These are phyloP conservation scores for Misgurnus mizolepis DNA, from an alignment of 2,113 vertebrate species.

Conservation along the genomic window DNA sequence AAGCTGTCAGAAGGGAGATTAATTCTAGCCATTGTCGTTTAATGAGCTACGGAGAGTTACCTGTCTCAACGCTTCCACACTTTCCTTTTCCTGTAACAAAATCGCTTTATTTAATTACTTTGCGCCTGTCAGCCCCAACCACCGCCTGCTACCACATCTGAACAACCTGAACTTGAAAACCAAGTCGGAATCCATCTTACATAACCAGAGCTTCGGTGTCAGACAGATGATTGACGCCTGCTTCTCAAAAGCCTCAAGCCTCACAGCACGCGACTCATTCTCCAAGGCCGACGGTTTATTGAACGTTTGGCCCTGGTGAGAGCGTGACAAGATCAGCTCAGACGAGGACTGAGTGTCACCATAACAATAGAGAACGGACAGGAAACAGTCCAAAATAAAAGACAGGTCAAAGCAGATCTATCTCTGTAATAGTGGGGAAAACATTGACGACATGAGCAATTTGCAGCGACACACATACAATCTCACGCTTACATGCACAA, in stretches of 20 bases:
- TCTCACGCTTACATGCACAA: constrained; percentile 4
- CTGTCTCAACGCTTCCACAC: constrained; percentile 65
- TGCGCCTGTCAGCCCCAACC: constrained; percentile 48
- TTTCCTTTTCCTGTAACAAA: constrained; percentile 64
- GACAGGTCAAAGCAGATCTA: constrained; percentile 30
- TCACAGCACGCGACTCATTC: background rate
- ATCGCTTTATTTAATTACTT: constrained; percentile 69
- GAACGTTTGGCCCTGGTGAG: constrained; percentile 19
- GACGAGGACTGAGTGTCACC: constrained; percentile 30
- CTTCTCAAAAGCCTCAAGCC: background rate
- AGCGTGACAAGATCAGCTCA: background rate
- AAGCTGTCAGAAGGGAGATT: constrained; percentile 69
- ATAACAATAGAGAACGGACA: constrained; percentile 15
- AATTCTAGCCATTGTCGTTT: constrained; percentile 68
- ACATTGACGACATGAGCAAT: constrained; percentile 16
- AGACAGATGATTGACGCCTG: background rate
- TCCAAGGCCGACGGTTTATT: constrained; percentile 33
- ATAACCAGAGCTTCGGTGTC: background rate
- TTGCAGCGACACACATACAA: constrained; percentile 6
- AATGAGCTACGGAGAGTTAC: constrained; percentile 72
- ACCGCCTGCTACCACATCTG: background rate
- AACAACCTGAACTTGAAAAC: constrained; percentile 43
- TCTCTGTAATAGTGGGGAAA: constrained; percentile 24
- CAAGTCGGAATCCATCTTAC: background rate
- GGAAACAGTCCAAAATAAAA: constrained; percentile 19